phyloP scores from a whole-genome alignment of 2,113 vertebrate genomes.

The Typhlomys cinereus region DNA sequence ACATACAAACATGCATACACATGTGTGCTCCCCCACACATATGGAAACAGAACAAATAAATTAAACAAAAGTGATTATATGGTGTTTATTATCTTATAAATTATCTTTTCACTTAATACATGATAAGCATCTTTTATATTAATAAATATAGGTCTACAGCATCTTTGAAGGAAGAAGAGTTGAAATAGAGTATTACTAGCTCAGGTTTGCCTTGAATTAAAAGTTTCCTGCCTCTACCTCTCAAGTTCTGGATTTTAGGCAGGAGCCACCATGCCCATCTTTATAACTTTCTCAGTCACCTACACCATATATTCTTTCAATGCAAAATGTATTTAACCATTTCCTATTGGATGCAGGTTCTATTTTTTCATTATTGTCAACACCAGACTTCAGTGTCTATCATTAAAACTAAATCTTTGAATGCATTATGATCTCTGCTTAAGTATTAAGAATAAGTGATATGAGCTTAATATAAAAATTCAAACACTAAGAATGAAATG shows the following conservation, averaged over 20 bases:
- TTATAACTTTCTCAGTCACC: too few relatives aligned
- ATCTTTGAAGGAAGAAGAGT: neutral
- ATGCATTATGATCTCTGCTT: neutral
- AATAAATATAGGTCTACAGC: neutral
- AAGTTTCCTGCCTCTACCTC: too few relatives aligned
- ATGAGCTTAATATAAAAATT: neutral
- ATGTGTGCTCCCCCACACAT: too few relatives aligned
- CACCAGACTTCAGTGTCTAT: neutral
- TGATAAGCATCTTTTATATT: neutral
- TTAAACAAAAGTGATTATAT: neutral
- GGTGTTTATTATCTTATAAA: neutral
- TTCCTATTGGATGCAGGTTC: slow-evolving; percentile 42
- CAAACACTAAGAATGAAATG: neutral
- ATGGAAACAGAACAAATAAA: too few relatives aligned
- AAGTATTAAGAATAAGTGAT: slow-evolving; percentile 25
- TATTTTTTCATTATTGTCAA: slow-evolving; percentile 16
- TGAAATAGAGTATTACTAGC: too few relatives aligned
- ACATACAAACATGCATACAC: too few relatives aligned
- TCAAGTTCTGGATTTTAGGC: too few relatives aligned
- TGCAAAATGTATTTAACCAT: neutral
- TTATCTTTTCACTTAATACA: neutral
- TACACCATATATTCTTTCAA: neutral
- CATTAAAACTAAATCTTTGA: slow-evolving; percentile 22
- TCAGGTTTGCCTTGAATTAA: too few relatives aligned
- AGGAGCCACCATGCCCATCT: too few relatives aligned